These are phyloP conservation scores for Festucalex cinctus DNA, from an alignment of 2,113 vertebrate species.

Conservation along the genomic window DNA sequence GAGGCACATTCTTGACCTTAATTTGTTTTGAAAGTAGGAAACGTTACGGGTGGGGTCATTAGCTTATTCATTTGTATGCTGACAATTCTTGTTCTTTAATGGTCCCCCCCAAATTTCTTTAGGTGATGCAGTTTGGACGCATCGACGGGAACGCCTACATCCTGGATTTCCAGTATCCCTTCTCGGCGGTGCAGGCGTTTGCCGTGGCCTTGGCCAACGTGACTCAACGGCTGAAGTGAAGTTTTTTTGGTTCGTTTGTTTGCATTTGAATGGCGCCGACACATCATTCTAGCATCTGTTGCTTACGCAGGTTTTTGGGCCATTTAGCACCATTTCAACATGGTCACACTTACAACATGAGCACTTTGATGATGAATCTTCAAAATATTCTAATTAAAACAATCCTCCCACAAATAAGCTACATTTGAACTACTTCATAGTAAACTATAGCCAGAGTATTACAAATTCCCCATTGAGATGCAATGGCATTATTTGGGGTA, in stretches of 20 bases:
- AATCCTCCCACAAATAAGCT: neutral
- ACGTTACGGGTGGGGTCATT: neutral
- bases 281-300: neutral
- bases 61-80: neutral
- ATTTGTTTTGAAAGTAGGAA: neutral
- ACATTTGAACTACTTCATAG: neutral
- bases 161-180: constrained; percentile 98
- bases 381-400: neutral
- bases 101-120: constrained; percentile 1
- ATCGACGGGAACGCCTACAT: constrained; percentile 98
- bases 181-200: constrained; percentile 98
- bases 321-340: neutral
- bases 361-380: constrained; percentile 1
- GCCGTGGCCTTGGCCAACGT: constrained; percentile 98
- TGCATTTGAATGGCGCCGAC: neutral
- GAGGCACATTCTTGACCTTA: too few relatives aligned
- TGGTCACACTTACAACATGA: neutral
- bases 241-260: constrained; percentile 7
- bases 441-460: neutral
- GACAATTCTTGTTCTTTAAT: neutral
- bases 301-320: neutral
- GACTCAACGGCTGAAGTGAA: constrained; percentile 96
- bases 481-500: neutral
- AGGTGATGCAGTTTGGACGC: constrained; percentile 99
- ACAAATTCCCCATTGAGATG: neutral